A percentile compares a stretch with the other conserved stretches of the same genome.
These are phyloP conservation scores for Odontamblyopus rebecca DNA, from an alignment of 2,797 vertebrate genomes.

Conservation along the genomic window DNA sequence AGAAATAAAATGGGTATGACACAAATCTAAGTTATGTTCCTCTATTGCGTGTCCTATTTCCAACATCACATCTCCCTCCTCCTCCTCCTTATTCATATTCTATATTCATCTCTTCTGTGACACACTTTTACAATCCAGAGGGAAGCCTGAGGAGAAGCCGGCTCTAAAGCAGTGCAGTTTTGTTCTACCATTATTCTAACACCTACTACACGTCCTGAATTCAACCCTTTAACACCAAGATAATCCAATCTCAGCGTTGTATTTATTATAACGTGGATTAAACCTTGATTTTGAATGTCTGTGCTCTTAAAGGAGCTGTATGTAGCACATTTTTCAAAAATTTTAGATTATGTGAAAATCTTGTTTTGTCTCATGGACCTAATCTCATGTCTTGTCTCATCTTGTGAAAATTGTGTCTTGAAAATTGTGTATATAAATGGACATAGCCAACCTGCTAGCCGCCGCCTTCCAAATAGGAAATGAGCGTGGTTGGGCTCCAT, in stretches of 20 bases:
- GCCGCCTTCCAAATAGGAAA: no score
- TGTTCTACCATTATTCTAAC: conserved; percentile 3
- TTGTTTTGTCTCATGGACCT: no score
- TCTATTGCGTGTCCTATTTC: conserved; percentile 38
- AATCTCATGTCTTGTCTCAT: no score
- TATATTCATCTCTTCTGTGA: conserved; percentile 59
- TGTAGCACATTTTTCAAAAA: no score
- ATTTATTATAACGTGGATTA: conserved; percentile 43
- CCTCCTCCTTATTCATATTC: conserved; percentile 60
- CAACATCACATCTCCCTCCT: conserved; percentile 31
- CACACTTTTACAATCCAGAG: conserved; percentile 55
- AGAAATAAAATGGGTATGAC: background rate
- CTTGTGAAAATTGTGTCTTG: no score
- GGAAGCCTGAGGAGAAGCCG: conserved; percentile 29
- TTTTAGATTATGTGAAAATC: no score
- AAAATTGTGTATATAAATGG: no score
- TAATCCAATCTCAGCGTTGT: conserved; percentile 47
- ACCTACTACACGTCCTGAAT: background rate
- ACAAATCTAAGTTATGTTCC: conserved; percentile 30
- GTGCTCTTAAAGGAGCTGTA: background rate
- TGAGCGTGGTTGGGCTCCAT: no score
- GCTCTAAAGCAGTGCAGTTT: conserved; percentile 22
- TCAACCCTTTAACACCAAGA: conserved; percentile 29
- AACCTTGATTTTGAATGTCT: conserved; percentile 35
- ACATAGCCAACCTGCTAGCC: no score